These are phyloP conservation scores for Leuciscus idus DNA, from an alignment of 2,113 vertebrate genomes.

Conservation along the genomic window DNA sequence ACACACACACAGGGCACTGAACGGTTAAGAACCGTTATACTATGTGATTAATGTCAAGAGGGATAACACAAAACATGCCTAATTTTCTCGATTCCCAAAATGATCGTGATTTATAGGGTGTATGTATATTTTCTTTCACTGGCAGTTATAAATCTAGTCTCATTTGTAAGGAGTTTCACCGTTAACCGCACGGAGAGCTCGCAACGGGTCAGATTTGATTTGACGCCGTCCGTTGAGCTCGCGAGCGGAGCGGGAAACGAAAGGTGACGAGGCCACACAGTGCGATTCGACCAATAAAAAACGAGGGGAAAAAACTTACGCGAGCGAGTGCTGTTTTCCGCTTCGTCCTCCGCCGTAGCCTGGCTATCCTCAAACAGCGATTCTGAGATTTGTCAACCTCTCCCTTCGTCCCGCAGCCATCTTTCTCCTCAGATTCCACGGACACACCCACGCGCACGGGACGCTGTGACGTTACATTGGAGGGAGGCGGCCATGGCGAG, in stretches of 20 bases:
- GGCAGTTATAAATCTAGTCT: not conserved
- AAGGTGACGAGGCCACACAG: not conserved
- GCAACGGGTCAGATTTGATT: conserved; percentile 23
- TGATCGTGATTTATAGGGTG: not conserved
- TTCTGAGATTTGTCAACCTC: conserved; percentile 61
- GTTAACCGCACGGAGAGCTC: conserved; percentile 4
- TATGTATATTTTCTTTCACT: not conserved
- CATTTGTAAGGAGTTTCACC: not conserved
- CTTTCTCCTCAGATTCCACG: conserved; percentile 73
- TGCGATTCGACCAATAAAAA: not conserved
- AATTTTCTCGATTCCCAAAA: not conserved
- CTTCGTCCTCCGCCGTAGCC: conserved; percentile 60
- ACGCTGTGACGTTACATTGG: conserved; percentile 54
- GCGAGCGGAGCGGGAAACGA: not conserved
- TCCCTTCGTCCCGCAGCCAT: conserved; percentile 73
- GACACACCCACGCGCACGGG: conserved; percentile 66
- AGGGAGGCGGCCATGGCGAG: not conserved
- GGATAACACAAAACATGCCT: not conserved
- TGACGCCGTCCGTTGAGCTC: conserved; percentile 30
- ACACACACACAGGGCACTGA: not conserved
- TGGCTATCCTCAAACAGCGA: conserved; percentile 64
- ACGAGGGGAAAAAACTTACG: not conserved
- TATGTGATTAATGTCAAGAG: not conserved
- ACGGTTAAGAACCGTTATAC: conserved; percentile 14
- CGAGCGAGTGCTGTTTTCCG: not conserved